A percentile compares a stretch with the other conserved stretches of the same genome.
Evolutionary conservation across 2,113 vertebrate species (phyloP).

Genomic region (Chaetops frenatus): DNA sequence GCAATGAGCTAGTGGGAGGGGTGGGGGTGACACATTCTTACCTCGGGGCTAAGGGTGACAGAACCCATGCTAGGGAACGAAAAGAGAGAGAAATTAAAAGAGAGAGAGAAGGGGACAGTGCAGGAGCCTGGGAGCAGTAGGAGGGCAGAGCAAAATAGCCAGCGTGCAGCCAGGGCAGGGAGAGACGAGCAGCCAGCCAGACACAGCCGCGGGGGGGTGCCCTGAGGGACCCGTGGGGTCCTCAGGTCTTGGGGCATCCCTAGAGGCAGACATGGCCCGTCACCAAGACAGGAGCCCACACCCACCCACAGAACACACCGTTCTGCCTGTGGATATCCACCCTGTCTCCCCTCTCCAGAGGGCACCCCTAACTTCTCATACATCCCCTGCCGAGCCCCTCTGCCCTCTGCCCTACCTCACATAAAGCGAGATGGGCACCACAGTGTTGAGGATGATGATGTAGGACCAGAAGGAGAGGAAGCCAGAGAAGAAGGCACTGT

Average conservation of each 20-base stretch:
- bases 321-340: neutral
- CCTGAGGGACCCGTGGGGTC: neutral
- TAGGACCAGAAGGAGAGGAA: slow-evolving; percentile 98
- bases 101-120: slow-evolving; percentile 30
- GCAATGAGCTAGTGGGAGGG: slow-evolving; percentile 4
- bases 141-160: neutral
- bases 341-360: neutral
- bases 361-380: neutral
- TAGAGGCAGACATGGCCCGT: neutral
- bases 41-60: slow-evolving; percentile 71
- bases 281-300: neutral
- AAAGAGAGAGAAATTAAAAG: slow-evolving; percentile 69
- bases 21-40: slow-evolving; percentile 62
- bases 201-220: neutral
- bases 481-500: slow-evolving; percentile 90
- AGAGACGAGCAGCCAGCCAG: neutral
- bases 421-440: slow-evolving; percentile 93
- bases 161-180: neutral
- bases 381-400: neutral
- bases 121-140: neutral
- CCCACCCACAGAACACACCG: neutral
- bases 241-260: neutral
- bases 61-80: slow-evolving; percentile 73
- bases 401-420: slow-evolving; percentile 78
- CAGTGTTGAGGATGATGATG: slow-evolving; percentile 96